Conservation (phyloP, 2,888 invertebrate genomes). For the Crepidodera aurea region DNA sequence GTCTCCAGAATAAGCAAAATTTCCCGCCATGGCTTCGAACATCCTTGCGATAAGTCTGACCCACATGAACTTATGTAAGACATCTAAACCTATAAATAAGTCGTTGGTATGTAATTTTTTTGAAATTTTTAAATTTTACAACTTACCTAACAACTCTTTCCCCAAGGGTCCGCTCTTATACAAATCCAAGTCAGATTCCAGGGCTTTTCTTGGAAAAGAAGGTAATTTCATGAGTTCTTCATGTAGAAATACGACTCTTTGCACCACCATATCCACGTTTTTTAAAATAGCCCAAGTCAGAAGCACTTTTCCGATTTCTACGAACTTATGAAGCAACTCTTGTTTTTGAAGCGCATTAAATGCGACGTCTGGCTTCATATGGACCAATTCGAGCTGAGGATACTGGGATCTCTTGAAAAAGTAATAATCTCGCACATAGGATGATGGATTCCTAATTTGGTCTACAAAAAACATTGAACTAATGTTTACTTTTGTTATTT, state of each 20-base stretch:
- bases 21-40: conserved; percentile 98
- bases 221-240: conserved; percentile 99
- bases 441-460: conserved; percentile 94
- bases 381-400: conserved; percentile 92
- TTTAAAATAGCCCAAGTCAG: conserved; percentile 91
- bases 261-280: conserved; percentile 94
- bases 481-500: not conserved
- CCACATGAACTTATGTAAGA: conserved; percentile 99
- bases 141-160: conserved; percentile 11
- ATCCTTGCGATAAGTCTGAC: conserved; percentile 93
- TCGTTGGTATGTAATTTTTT: not conserved
- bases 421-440: conserved; percentile 91
- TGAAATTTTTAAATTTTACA: no score
- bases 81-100: conserved; percentile 78
- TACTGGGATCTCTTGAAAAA: conserved; percentile 88
- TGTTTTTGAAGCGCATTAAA: conserved; percentile 89
- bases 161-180: conserved; percentile 85
- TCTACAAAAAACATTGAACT: no score
- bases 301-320: conserved; percentile 95
- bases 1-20: conserved; percentile 96
- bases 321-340: conserved; percentile 91
- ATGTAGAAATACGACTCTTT: conserved; percentile 96
- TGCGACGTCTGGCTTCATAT: conserved; percentile 92
- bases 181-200: conserved; percentile 94
- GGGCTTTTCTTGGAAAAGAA: conserved; percentile 96